Evolutionary conservation across 2,888 invertebrate species (phyloP).

Genomic region (Taenaris catops): DNA sequence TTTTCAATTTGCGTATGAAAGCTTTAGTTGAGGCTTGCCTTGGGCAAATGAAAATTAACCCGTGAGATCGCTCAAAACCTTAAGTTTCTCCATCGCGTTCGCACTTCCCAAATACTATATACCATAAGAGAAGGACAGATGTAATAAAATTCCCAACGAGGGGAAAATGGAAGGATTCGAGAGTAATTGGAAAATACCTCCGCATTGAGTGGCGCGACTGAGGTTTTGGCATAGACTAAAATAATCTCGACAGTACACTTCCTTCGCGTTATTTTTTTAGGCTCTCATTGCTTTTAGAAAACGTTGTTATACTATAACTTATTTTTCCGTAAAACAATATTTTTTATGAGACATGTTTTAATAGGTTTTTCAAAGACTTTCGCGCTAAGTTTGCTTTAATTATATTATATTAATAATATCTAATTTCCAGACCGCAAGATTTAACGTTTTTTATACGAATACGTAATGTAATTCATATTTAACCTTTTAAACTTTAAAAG

Average conservation of each 20-base stretch:
- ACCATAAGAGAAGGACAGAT: conserved; percentile 43
- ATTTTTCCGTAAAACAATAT: no score
- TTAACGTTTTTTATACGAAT: no score
- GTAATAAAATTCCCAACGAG: conserved; percentile 60
- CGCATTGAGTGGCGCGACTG: conserved; percentile 63
- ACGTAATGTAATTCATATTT: no score
- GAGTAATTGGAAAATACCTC: conserved; percentile 79
- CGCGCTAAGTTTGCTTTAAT: no score
- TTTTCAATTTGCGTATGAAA: conserved; percentile 67
- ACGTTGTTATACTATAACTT: no score
- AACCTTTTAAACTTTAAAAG: no score
- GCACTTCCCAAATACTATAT: conserved; percentile 29
- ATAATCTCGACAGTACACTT: conserved; percentile 9
- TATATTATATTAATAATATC: no score
- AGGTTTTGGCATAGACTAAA: conserved; percentile 41
- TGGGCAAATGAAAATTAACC: conserved; percentile 71
- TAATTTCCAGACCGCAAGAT: no score
- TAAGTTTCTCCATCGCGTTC: conserved; percentile 38
- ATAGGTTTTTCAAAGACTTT: no score
- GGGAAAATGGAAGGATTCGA: conserved; percentile 73
- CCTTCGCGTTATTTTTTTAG: no score
- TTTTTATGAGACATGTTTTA: no score
- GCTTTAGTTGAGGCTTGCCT: conserved; percentile 51
- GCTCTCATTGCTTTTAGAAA: no score
- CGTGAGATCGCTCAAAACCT: conserved; percentile 56